These are phyloP conservation scores for Calephelis perditalis DNA, from an alignment of 2,888 invertebrate species.

Conservation along the genomic window DNA sequence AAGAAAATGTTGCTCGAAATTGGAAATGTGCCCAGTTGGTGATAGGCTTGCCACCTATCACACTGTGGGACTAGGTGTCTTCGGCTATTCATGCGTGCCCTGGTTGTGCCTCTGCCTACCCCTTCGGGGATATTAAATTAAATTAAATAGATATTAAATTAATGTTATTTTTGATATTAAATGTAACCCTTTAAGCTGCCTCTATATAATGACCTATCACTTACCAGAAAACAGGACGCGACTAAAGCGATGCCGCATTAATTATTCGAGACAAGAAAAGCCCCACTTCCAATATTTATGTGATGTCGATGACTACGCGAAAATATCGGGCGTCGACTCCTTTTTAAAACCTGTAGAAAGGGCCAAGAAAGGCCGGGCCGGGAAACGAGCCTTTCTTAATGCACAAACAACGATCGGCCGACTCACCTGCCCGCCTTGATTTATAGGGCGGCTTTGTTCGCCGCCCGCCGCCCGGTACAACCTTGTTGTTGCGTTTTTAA, in stretches of 20 bases:
- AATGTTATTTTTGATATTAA: no score
- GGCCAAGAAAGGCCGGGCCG: slow-evolving; percentile 70
- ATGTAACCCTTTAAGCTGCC: no score
- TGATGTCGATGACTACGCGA: slow-evolving; percentile 77
- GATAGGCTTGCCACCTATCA: no score
- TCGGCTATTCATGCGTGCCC: no score
- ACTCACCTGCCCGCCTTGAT: slow-evolving; percentile 72
- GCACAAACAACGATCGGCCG: slow-evolving; percentile 71
- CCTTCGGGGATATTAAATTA: no score
- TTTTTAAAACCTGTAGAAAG: slow-evolving; percentile 76
- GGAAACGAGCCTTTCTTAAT: slow-evolving; percentile 73
- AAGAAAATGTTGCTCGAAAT: no score
- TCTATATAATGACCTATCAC: slow-evolving; percentile 25
- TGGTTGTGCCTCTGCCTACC: no score
- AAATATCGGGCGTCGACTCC: slow-evolving; percentile 75
- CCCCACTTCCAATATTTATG: slow-evolving; percentile 79
- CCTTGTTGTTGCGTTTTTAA: slow-evolving; percentile 78
- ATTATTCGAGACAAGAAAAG: slow-evolving; percentile 77
- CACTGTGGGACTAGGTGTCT: no score
- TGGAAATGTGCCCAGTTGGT: no score
- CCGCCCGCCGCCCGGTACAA: slow-evolving; percentile 69
- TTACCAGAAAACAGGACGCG: slow-evolving; percentile 66
- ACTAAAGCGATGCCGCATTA: slow-evolving; percentile 70
- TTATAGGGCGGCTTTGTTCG: slow-evolving; percentile 75
- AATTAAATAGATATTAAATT: no score